phyloP scores from a whole-genome alignment of 1,140 invertebrate genomes.

The Samia ricini region DNA sequence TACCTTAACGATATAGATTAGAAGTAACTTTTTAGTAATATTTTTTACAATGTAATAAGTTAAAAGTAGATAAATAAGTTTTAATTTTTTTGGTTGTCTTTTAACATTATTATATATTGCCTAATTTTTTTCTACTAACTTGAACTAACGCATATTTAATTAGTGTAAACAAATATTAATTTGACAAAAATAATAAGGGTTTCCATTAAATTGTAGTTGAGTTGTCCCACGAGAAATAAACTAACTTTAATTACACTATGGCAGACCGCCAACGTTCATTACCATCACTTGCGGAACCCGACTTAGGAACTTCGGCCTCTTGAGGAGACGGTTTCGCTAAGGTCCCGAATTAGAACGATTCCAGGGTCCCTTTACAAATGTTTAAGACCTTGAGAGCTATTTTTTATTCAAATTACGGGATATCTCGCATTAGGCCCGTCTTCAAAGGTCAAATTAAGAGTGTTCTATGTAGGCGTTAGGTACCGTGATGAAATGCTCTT shows the following conservation, averaged over 20 bases:
- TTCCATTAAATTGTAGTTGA: not conserved
- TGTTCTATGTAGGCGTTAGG: not conserved
- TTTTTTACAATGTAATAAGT: too few species aligned
- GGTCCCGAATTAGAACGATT: not conserved
- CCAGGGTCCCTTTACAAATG: not conserved
- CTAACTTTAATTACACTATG: not conserved
- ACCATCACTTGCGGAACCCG: not conserved
- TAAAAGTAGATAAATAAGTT: too few species aligned
- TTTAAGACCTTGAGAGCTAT: slow-evolving; percentile 1
- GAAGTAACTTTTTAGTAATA: too few species aligned
- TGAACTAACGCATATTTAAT: too few species aligned
- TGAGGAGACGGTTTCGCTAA: not conserved
- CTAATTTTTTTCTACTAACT: too few species aligned
- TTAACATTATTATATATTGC: too few species aligned
- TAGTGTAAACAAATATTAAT: too few species aligned
- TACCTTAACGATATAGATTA: too few species aligned
- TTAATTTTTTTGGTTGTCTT: too few species aligned
- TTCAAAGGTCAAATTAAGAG: not conserved
- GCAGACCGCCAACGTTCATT: not conserved
- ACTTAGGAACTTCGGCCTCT: not conserved
- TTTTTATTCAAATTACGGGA: slow-evolving; percentile 1
- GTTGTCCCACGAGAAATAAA: not conserved
- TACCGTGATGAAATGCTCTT: not conserved
- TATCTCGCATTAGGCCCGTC: not conserved
- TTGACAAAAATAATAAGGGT: too few species aligned